A percentile compares a stretch with the other conserved stretches of the same genome.
These are phyloP conservation scores for Drosophila dunni DNA, from an alignment of 1,140 invertebrate genomes.

Conservation along the genomic window DNA sequence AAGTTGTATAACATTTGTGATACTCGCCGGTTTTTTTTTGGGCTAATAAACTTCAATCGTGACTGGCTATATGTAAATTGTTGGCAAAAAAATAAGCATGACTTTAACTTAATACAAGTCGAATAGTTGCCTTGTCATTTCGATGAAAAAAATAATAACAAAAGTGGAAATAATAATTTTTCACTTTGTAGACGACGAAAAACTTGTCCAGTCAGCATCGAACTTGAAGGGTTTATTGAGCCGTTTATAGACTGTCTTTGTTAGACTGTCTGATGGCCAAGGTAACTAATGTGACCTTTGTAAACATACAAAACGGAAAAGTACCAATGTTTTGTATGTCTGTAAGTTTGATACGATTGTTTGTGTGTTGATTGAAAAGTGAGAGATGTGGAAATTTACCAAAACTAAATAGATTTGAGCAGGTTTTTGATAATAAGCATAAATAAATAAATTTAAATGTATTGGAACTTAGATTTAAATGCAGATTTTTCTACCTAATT, in stretches of 20 bases:
- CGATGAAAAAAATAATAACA: conserved; percentile 12
- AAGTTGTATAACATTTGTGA: conserved; percentile 6
- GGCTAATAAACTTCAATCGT: conserved; percentile 39
- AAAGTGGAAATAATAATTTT: conserved; percentile 31
- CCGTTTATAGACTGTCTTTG: conserved; percentile 1
- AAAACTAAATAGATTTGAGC: neutral
- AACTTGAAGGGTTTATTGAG: conserved; percentile 55
- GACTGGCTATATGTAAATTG: conserved; percentile 55
- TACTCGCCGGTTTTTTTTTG: conserved; percentile 21
- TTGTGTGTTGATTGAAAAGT: neutral
- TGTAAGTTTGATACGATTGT: neutral
- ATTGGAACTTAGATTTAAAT: neutral
- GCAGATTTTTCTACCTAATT: neutral
- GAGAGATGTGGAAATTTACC: neutral
- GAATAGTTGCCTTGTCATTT: conserved; percentile 38
- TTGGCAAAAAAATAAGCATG: conserved; percentile 15
- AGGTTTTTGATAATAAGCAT: neutral
- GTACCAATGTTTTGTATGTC: conserved; percentile 1
- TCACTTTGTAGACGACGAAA: conserved; percentile 44
- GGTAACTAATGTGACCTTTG: conserved; percentile 8
- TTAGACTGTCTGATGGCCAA: conserved; percentile 16
- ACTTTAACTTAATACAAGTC: conserved; percentile 8
- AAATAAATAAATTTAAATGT: neutral
- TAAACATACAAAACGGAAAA: conserved; percentile 12
- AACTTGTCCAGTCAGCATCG: conserved; percentile 63